Conservation (phyloP, 1,140 invertebrate genomes). For the Sogatella furcifera region DNA sequence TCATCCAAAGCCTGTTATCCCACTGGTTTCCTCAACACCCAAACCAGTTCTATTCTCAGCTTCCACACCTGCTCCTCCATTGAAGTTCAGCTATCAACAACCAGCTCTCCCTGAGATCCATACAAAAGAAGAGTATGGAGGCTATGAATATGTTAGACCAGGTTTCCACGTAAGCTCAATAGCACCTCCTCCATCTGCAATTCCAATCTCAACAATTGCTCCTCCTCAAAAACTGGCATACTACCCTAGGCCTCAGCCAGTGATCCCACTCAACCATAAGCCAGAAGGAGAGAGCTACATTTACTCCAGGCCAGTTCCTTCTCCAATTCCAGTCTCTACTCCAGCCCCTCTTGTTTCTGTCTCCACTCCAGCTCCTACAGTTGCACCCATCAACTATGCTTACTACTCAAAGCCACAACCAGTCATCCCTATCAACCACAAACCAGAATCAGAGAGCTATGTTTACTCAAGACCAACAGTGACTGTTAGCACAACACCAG, state of each 20-base stretch:
- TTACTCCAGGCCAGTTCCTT: not conserved
- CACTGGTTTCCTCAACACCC: not conserved
- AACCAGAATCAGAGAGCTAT: conserved; percentile 30
- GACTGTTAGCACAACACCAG: not conserved
- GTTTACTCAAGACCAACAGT: conserved; percentile 35
- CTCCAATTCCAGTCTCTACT: not conserved
- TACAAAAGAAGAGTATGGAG: too few relatives aligned
- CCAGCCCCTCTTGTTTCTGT: conserved; percentile 4
- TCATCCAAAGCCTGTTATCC: not conserved
- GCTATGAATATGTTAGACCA: too few relatives aligned
- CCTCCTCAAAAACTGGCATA: not conserved
- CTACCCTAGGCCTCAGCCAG: conserved; percentile 15
- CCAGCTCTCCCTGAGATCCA: too few relatives aligned
- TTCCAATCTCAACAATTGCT: too few relatives aligned
- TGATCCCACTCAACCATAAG: not conserved
- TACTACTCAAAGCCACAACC: conserved; percentile 23
- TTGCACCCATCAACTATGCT: not conserved
- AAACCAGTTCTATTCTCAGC: not conserved
- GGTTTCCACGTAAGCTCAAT: not conserved
- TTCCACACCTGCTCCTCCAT: conserved; percentile 12
- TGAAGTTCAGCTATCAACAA: not conserved
- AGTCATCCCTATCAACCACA: conserved; percentile 14
- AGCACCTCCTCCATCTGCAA: not conserved
- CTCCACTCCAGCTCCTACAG: conserved; percentile 8
- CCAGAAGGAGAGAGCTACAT: not conserved